Evolutionary conservation across 2,797 vertebrate species (phyloP).

Genomic region (Lagocephalus sceleratus): DNA sequence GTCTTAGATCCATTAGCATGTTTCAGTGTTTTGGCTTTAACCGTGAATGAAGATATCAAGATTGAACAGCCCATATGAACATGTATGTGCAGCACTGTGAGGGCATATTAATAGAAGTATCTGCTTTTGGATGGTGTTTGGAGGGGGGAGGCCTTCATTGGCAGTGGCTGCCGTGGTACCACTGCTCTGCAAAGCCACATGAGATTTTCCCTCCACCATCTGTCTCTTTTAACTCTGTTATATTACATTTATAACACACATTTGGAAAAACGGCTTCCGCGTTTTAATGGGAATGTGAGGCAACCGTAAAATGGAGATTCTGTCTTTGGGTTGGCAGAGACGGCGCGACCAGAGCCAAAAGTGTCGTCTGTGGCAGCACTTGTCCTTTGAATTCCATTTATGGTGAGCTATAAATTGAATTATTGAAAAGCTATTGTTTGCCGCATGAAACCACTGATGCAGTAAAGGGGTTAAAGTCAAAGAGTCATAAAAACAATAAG

Average conservation of each 20-base stretch:
- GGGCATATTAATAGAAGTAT: conserved; percentile 59
- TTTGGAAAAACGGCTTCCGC: conserved; percentile 63
- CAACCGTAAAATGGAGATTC: conserved; percentile 71
- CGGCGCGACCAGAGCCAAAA: conserved; percentile 51
- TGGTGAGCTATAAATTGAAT: conserved; percentile 74
- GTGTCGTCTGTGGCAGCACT: conserved; percentile 61
- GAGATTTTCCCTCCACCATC: conserved; percentile 75
- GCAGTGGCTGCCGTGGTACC: conserved; percentile 57
- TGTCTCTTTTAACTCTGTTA: conserved; percentile 71
- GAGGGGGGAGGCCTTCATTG: conserved; percentile 61
- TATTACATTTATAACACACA: conserved; percentile 63
- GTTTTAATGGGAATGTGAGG: conserved; percentile 75
- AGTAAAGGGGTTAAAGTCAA: conserved; percentile 76
- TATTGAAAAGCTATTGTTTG: conserved; percentile 78
- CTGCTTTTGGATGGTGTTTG: conserved; percentile 47
- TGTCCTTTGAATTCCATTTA: conserved; percentile 74
- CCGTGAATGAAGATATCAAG: conserved; percentile 48
- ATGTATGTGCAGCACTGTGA: conserved; percentile 41
- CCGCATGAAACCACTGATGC: conserved; percentile 70
- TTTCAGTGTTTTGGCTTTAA: conserved; percentile 46
- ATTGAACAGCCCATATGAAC: conserved; percentile 15
- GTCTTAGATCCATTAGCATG: conserved; percentile 53
- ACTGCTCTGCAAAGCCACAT: conserved; percentile 62
- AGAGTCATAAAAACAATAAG: conserved; percentile 75
- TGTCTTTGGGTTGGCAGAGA: conserved; percentile 53